A percentile compares a stretch with the other conserved stretches of the same genome.
Conservation (phyloP, 2,888 invertebrate species). For the Caenorhabditis sp. region DNA sequence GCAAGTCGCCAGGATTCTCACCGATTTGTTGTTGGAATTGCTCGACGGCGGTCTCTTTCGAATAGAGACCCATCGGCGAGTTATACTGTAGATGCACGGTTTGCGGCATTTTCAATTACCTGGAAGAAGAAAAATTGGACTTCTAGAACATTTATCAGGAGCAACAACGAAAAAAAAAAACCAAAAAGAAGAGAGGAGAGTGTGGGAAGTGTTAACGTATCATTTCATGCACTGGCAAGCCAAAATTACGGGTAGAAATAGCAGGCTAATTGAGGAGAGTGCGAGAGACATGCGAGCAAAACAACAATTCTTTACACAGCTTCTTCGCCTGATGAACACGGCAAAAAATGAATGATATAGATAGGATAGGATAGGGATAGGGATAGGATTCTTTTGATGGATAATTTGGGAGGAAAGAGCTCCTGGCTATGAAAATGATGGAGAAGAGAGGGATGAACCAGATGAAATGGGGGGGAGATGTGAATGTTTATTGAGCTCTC, state of each 20-base stretch:
- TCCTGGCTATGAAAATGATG: too few relatives aligned
- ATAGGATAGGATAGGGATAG: neutral
- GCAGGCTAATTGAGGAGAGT: neutral
- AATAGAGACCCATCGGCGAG: slow-evolving; percentile 61
- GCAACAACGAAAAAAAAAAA: slow-evolving; percentile 2
- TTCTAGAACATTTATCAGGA: neutral
- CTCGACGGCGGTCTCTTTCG: slow-evolving; percentile 57
- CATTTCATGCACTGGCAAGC: slow-evolving; percentile 14
- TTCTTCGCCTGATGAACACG: neutral
- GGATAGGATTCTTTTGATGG: neutral
- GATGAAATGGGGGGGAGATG: neutral
- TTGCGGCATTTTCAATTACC: slow-evolving; percentile 44
- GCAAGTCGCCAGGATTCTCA: slow-evolving; percentile 40
- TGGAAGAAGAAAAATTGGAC: neutral
- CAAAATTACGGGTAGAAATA: neutral
- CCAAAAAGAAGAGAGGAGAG: slow-evolving; percentile 9
- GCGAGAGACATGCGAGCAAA: slow-evolving; percentile 6
- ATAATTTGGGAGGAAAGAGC: neutral
- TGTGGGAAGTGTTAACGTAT: slow-evolving; percentile 42
- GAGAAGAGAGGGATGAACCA: neutral
- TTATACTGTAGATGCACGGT: slow-evolving; percentile 66
- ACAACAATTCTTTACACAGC: slow-evolving; percentile 6
- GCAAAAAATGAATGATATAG: slow-evolving; percentile 5
- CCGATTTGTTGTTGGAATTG: slow-evolving; percentile 57
- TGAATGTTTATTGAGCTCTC: neutral